phyloP scores from a whole-genome alignment of 2,888 invertebrate species.

The Entomobrya proxima region DNA sequence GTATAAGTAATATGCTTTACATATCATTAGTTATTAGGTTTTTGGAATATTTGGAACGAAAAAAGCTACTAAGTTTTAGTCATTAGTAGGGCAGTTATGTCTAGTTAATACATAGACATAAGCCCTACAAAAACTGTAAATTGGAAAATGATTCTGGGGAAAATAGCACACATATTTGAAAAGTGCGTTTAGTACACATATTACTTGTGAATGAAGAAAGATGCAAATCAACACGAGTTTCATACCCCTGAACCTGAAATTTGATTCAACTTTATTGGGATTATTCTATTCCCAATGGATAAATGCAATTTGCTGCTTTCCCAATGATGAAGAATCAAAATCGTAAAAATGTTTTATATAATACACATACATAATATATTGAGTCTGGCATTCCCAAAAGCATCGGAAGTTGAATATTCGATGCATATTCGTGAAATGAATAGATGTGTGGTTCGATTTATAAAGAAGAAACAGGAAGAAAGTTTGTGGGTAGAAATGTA shows the following conservation, averaged over 20 bases:
- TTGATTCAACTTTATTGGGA: slow-evolving; percentile 34
- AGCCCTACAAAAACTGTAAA: no score
- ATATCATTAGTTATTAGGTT: no score
- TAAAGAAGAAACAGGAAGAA: not conserved
- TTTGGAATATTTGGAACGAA: no score
- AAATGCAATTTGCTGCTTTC: slow-evolving; percentile 35
- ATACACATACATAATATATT: not conserved
- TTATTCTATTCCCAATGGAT: slow-evolving; percentile 37
- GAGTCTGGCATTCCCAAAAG: not conserved
- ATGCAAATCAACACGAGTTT: slow-evolving; percentile 30
- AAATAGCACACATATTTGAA: no score
- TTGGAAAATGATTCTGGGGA: no score
- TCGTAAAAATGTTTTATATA: not conserved
- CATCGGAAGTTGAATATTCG: slow-evolving; percentile 14
- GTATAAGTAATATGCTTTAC: no score
- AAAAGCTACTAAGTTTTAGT: no score
- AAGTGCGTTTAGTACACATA: no score
- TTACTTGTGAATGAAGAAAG: not conserved
- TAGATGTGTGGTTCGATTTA: slow-evolving; percentile 14
- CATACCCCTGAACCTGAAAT: slow-evolving; percentile 58
- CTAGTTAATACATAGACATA: no score
- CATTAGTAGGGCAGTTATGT: no score
- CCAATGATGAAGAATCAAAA: not conserved
- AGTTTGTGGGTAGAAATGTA: not conserved
- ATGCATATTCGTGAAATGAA: slow-evolving; percentile 41